Base-by-base conservation (phyloP, 2,797 vertebrate species). In the Psittacula echo region DNA sequence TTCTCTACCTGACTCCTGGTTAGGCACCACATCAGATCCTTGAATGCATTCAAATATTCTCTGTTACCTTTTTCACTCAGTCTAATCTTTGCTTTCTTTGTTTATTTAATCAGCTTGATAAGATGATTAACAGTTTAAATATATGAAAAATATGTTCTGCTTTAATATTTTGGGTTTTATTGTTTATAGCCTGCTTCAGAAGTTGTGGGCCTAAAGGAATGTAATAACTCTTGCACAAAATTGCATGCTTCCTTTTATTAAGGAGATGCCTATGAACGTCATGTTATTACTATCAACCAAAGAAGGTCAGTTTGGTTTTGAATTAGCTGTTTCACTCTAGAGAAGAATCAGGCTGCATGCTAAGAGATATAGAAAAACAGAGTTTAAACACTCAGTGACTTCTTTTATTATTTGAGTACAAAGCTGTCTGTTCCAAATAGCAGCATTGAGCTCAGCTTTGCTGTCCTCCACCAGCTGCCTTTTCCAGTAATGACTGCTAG, bases 21-120 rank as follows among this genome's bases (percentile, higher is more conserved):
- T 92, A 73, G 62, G 9, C 32, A 80, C 9, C 9, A 13, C 7
- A 75, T 68, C 8, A 2, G 2, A 3, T 89, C 27, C 45, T 77
- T n/a, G 13, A 83, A 67, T n/a, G 8, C 9, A 10, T 58, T 85
- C 58, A 23, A 42, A 61, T 2, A 60, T 83, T 80, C 61, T 13
- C 3, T 85, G 21, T 61, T 9, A 34, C 8, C 10, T 64, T 58
- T 34, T 56, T 87, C 3, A 5, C 19, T 72, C 44, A 42, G 45
- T 9, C 41, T 66, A 60, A 91, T 53, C 42, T 70, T 20, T 3
- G 5, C 3, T 39, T 78, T 56, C 19, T 78, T 65, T 76, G 11
- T 83, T 91, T 81, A 65, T 75, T 87, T 91, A 87, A 91, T 87
- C 27, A 85, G 16, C 9, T 74, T 74, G 51, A 71, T 83, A 56